Evolutionary conservation across 2,113 vertebrate genomes (phyloP).

Genomic region (Hippopotamus amphibius): DNA sequence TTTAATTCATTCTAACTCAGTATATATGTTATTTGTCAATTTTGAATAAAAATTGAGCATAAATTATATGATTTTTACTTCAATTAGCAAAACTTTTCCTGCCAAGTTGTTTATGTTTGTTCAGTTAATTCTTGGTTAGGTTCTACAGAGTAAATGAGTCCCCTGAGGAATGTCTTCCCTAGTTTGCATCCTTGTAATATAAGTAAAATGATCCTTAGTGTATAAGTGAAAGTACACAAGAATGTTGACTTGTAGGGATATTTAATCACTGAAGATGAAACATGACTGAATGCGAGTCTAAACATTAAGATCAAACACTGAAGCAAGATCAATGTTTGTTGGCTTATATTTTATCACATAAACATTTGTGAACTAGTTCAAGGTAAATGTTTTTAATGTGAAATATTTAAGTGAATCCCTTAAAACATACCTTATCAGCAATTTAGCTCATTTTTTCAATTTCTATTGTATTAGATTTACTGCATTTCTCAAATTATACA

Average conservation of each 20-base stretch:
- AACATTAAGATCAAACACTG: not conserved
- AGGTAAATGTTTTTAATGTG: not conserved
- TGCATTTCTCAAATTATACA: not conserved
- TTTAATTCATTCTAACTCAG: slow-evolving; percentile 21
- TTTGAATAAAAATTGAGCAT: slow-evolving; percentile 66
- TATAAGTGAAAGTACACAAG: slow-evolving; percentile 40
- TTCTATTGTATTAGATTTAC: not conserved
- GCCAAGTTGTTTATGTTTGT: slow-evolving; percentile 57
- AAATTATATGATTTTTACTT: slow-evolving; percentile 62
- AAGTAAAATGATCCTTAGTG: not conserved
- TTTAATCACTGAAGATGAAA: slow-evolving; percentile 38
- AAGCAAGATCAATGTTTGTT: not conserved
- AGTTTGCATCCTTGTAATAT: not conserved
- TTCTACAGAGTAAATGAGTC: slow-evolving; percentile 40
- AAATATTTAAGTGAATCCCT: not conserved
- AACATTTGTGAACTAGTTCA: not conserved
- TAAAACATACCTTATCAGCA: not conserved
- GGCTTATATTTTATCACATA: slow-evolving; percentile 56
- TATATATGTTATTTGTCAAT: slow-evolving; percentile 40
- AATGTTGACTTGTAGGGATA: not conserved
- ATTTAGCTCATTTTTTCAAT: not conserved
- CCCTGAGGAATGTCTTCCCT: slow-evolving; percentile 19
- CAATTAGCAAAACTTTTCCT: slow-evolving; percentile 54
- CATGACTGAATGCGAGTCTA: not conserved
- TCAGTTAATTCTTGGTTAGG: slow-evolving; percentile 27